These are phyloP conservation scores for Charaxes varanes DNA, from an alignment of 1,140 invertebrate genomes.

Conservation along the genomic window DNA sequence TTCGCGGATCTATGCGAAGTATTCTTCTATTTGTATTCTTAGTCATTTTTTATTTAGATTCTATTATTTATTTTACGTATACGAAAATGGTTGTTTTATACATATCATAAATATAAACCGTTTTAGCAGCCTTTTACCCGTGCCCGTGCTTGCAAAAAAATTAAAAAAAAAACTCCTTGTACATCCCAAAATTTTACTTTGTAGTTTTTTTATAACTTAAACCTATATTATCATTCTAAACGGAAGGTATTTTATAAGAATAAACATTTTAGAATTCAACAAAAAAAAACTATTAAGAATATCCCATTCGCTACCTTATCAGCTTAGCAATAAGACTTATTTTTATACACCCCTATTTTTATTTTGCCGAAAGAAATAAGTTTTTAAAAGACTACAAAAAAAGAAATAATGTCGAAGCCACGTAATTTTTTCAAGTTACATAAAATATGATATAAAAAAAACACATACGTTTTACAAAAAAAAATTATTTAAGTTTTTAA, in stretches of 20 bases:
- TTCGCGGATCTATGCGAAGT: too few species aligned
- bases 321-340: constrained; percentile 5
- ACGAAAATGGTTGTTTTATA: too few species aligned
- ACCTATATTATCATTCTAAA: constrained; percentile 43
- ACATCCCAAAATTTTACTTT: too few species aligned
- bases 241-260: constrained; percentile 66
- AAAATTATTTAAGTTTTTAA: too few species aligned
- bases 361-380: too few species aligned
- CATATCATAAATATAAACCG: constrained; percentile 35
- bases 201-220: constrained; percentile 47
- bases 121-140: constrained; percentile 50
- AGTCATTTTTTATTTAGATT: too few species aligned
- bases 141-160: constrained; percentile 38
- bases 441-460: not conserved
- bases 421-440: not conserved
- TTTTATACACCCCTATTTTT: constrained; percentile 12
- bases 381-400: too few species aligned
- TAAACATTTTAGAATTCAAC: constrained; percentile 66
- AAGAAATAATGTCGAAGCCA: not conserved
- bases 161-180: constrained; percentile 39
- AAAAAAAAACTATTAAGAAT: constrained; percentile 41
- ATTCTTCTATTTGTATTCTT: too few species aligned
- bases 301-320: constrained; percentile 25
- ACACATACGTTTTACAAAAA: too few species aligned
- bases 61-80: too few species aligned